Base-by-base conservation (phyloP, 2,888 invertebrate genomes). In the Mesorhabditis spiculigera region DNA sequence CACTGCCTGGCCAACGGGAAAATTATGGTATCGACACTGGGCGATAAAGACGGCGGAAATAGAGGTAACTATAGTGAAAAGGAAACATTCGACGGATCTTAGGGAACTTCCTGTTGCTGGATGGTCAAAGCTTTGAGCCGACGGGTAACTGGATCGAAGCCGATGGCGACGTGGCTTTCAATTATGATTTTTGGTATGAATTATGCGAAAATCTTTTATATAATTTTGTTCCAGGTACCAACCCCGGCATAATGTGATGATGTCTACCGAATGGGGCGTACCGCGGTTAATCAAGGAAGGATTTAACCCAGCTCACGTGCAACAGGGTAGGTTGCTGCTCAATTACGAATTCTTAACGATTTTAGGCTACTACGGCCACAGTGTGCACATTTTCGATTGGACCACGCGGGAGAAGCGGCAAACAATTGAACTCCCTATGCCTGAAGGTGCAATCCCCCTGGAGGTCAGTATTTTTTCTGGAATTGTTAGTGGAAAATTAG, bases 1-100 rank as follows among this genome's bases (percentile, higher is more conserved):
- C 97, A 98, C 87, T 97, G 97, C 87, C 89, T 96, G 76, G 92
- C 94, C 28, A 90, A 90, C 78, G 96, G 96, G 0, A 92, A 95
- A 85, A 91, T 97, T 74, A 93, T 97, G 92, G 94, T 98, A 83
- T 95, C 95, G 5, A 91, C 92, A 10, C 91, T 97, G 91, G 97
- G 95, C 13, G 93, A 94, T 87, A 90, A 90, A 45, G 88, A 92
- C n/a, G 94, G 92, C 69, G 90, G 93, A 81, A 92, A 90, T 16
- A 91, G 92, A 87, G 93, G 94, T 87, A 63, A n/a, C 10, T 28
- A 28, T 28, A 28, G 28, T 28, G 63, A n/a, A 63, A 16, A 63
- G 16, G n/a, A 50, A 50, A 50, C 8, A n/a, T 50, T 50, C 1
- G 45, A 67, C 68, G 10, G 10, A 43, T 65, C 13, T 3, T 28